Conservation (phyloP, 2,113 vertebrate species). For the Myiozetetes cayanensis region DNA sequence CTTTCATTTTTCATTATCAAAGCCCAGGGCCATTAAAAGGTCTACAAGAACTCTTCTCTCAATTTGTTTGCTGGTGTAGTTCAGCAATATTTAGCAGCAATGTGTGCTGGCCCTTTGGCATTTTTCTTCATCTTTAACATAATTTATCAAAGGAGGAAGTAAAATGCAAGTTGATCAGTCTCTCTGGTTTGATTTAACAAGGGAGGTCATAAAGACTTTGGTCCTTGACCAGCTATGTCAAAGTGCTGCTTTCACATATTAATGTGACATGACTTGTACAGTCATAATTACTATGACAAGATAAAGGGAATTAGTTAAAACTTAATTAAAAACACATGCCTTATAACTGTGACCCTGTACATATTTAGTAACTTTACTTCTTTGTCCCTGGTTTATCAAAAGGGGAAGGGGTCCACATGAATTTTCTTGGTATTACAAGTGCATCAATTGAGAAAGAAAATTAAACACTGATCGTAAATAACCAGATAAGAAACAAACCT, state of each 20-base stretch:
- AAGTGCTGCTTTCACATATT: conserved; percentile 66
- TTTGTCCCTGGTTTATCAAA: conserved; percentile 40
- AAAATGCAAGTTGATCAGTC: conserved; percentile 57
- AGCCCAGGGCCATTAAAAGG: not conserved
- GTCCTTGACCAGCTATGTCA: conserved; percentile 57
- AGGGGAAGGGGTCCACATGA: not conserved
- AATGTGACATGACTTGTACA: conserved; percentile 66
- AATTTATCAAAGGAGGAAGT: conserved; percentile 61
- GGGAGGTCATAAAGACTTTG: conserved; percentile 56
- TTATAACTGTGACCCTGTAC: conserved; percentile 51
- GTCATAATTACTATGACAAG: conserved; percentile 71
- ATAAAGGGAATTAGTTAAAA: conserved; percentile 77
- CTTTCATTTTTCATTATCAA: conserved; percentile 18
- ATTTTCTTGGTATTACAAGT: conserved; percentile 13
- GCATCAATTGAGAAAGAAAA: conserved; percentile 51
- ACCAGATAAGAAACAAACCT: conserved; percentile 52
- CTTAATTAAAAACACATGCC: conserved; percentile 72
- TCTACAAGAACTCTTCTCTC: not conserved
- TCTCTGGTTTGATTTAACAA: conserved; percentile 69
- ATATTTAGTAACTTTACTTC: conserved; percentile 54
- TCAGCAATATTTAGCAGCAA: conserved; percentile 7
- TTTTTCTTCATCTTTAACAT: conserved; percentile 54
- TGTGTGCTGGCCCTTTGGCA: not conserved
- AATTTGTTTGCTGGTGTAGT: conserved; percentile 24
- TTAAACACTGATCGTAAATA: conserved; percentile 45